phyloP scores from a whole-genome alignment of 1,140 invertebrate species.

The Papilio helenus region DNA sequence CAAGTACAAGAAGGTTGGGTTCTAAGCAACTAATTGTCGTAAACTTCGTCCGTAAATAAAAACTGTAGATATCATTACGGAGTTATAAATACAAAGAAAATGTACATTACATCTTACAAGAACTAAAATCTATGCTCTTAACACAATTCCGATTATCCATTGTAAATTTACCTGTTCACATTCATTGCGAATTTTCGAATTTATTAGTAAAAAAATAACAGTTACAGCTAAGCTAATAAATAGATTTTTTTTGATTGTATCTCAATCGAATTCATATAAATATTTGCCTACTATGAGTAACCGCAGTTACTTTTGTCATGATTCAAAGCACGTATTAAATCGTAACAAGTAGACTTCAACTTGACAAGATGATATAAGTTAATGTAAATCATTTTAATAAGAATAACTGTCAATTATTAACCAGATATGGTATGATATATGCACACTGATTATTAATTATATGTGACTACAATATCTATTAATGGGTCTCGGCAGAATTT shows the following conservation, averaged over 20 bases:
- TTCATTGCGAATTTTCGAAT: too few relatives aligned
- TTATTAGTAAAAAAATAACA: too few relatives aligned
- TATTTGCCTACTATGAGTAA: too few relatives aligned
- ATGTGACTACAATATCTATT: too few relatives aligned
- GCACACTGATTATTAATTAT: background rate
- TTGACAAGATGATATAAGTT: background rate
- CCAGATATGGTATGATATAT: background rate
- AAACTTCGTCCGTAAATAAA: background rate
- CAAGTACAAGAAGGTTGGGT: conserved; percentile 16
- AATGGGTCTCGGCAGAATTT: too few relatives aligned
- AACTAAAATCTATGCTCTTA: background rate
- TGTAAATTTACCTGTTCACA: too few relatives aligned
- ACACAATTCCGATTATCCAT: too few relatives aligned
- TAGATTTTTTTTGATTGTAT: too few relatives aligned
- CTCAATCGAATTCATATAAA: background rate
- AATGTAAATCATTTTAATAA: background rate
- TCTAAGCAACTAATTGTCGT: background rate
- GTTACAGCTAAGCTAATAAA: too few relatives aligned
- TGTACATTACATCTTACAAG: background rate
- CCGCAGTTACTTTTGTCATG: background rate
- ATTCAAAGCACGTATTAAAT: background rate
- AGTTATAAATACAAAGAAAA: too few relatives aligned
- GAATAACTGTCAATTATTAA: background rate
- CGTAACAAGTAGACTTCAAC: background rate
- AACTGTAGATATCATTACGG: too few relatives aligned